These are phyloP conservation scores for Orchesella cincta DNA, from an alignment of 1,140 invertebrate species.

Conservation along the genomic window DNA sequence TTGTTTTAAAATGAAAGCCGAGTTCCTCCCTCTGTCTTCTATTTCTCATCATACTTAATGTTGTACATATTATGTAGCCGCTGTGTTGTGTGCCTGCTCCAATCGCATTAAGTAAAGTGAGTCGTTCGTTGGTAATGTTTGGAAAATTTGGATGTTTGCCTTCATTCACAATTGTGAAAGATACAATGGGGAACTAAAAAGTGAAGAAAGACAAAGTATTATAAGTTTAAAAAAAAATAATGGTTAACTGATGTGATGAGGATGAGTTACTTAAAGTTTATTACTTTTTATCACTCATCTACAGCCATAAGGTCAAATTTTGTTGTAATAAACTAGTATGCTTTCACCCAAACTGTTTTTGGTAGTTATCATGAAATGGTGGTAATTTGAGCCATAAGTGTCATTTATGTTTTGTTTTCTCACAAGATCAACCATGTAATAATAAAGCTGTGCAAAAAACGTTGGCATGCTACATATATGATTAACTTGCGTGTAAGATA, in stretches of 20 bases:
- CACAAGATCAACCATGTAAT: conserved; percentile 3
- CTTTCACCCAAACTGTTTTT: too few relatives aligned
- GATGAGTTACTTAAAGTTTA: too few relatives aligned
- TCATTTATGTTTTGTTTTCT: conserved; percentile 9
- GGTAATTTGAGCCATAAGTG: conserved; percentile 13
- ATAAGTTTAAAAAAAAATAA: neutral
- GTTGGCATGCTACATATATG: too few relatives aligned
- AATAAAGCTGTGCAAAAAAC: too few relatives aligned
- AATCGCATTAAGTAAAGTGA: conserved; percentile 22
- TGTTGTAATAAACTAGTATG: too few relatives aligned
- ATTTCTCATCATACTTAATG: neutral
- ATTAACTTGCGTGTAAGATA: too few relatives aligned
- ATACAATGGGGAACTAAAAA: neutral
- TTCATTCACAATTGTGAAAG: neutral
- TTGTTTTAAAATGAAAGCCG: conserved; percentile 20
- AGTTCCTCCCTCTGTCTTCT: neutral
- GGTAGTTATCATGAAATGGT: neutral
- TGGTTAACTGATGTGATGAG: too few relatives aligned
- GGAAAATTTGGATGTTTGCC: conserved; percentile 8
- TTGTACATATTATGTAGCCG: neutral
- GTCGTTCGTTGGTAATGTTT: conserved; percentile 12
- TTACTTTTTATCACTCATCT: too few relatives aligned
- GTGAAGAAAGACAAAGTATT: neutral
- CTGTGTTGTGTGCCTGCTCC: neutral
- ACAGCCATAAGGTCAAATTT: too few relatives aligned